Base-by-base conservation (phyloP, 1,140 invertebrate species). In the Calliopsis andreniformis region DNA sequence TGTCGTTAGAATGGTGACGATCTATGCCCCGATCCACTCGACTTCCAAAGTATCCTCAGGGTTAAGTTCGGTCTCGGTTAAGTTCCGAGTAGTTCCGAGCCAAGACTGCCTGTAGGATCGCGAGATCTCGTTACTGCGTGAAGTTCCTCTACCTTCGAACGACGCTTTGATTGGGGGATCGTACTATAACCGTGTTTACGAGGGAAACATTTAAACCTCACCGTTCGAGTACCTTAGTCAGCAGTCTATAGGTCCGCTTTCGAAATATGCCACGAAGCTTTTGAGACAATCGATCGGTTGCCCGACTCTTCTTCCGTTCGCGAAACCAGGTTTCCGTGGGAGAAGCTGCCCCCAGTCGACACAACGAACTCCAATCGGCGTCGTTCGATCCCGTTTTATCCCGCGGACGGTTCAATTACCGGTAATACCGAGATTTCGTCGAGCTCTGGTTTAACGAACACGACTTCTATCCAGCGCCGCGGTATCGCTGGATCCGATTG, bases 1-100 rank as follows among this genome's bases (percentile, higher is more conserved):
- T 80, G 67, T 79, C 80, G 82, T 84, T 76, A 76, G 23, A 62
- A 62, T 51, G 43, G 28, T 49, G 75, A 69, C 69, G 71, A 79
- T 83, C 77, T 55, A 64, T 62, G 45, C 67, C 45, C 45, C 49
- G 56, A 42, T 35, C 56, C 56, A 39, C 56, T 59, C 35, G 45
- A 67, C 43, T 81, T 81, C 43, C 56, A 45, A 47, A 59, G 58
- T n/a, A 64, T 64, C 35, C 51, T 55, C 66, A 63, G 30, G 61
- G 51, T 70, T 25, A 71, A 82, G 59, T 83, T 82, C 55, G 51
- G 20, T 28, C 69, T 25, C 69, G n/a, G 68, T 47, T 70, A 49
- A 43, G 61, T 55, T 66, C 43, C 62, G 61, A 79, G 75, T 72
- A 61, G 73, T 45, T 61, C 49, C 35, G n/a, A 70, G 45, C 49